Conservation (phyloP, 2,888 invertebrate species). For the Cosmia trapezina region DNA sequence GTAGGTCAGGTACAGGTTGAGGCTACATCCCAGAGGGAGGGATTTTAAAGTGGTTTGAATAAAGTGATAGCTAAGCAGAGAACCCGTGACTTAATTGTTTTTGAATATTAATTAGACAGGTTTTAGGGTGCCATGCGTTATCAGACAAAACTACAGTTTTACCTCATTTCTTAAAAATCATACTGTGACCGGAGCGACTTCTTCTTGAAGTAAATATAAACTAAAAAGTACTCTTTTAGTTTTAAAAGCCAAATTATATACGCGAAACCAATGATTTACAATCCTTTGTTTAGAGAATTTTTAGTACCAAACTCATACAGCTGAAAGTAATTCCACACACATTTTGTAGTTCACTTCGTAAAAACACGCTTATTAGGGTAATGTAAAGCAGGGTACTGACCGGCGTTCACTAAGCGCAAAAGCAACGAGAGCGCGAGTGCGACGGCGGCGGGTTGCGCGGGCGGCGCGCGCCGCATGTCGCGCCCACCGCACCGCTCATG, state of each 20-base stretch:
- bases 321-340: background rate
- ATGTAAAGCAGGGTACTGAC: slow-evolving; percentile 70
- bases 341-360: background rate
- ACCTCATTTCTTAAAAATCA: background rate
- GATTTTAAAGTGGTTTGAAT: slow-evolving; percentile 32
- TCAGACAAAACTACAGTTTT: background rate
- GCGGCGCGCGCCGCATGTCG: slow-evolving; percentile 91
- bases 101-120: slow-evolving; percentile 8
- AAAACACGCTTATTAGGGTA: background rate
- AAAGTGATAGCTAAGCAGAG: slow-evolving; percentile 15
- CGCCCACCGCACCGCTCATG: slow-evolving; percentile 88
- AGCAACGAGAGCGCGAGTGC: slow-evolving; percentile 84
- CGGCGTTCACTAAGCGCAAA: slow-evolving; percentile 85
- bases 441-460: slow-evolving; percentile 88
- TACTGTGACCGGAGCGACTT: too few relatives aligned
- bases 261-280: background rate
- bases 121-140: background rate
- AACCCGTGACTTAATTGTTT: slow-evolving; percentile 4
- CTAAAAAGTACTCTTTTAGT: too few relatives aligned
- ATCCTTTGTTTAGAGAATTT: background rate
- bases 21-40: slow-evolving; percentile 22
- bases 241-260: background rate
- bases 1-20: slow-evolving; percentile 30
- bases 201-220: background rate
- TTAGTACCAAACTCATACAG: background rate